Evolutionary conservation across 2,888 invertebrate species (phyloP).

Genomic region (Atethmia centrago): DNA sequence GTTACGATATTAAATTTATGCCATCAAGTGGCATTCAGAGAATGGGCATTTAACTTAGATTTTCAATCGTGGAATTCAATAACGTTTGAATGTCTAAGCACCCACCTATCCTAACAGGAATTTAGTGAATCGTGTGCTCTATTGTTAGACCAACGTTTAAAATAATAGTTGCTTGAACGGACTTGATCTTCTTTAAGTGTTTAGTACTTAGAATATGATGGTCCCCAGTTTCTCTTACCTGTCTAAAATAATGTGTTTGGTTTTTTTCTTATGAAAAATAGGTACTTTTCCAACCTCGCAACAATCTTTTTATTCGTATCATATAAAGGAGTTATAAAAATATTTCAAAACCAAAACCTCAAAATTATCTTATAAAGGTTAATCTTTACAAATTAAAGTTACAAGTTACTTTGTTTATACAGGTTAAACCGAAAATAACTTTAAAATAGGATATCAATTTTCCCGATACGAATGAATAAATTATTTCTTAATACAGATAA

Average conservation of each 20-base stretch:
- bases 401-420: constrained; percentile 14
- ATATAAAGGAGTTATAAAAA: not conserved
- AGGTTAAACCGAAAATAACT: constrained; percentile 29
- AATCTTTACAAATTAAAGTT: constrained; percentile 6
- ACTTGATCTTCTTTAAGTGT: not conserved
- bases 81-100: constrained; percentile 72
- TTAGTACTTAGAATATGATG: not conserved
- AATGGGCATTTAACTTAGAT: constrained; percentile 85
- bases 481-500: constrained; percentile 61
- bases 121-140: constrained; percentile 30
- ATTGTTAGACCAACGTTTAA: not conserved
- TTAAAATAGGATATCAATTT: constrained; percentile 46
- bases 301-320: not conserved
- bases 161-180: not conserved
- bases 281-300: not conserved
- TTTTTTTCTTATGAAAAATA: not conserved
- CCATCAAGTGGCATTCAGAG: constrained; percentile 86
- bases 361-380: constrained; percentile 12
- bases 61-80: constrained; percentile 83
- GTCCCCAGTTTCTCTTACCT: not conserved
- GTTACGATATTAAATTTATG: constrained; percentile 89
- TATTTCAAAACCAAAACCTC: not conserved
- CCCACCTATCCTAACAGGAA: constrained; percentile 41
- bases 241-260: not conserved
- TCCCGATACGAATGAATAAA: constrained; percentile 50